A percentile compares a stretch with the other conserved stretches of the same genome.
phyloP scores from a whole-genome alignment of 2,797 vertebrate genomes.

The Adelosebastes latens region DNA sequence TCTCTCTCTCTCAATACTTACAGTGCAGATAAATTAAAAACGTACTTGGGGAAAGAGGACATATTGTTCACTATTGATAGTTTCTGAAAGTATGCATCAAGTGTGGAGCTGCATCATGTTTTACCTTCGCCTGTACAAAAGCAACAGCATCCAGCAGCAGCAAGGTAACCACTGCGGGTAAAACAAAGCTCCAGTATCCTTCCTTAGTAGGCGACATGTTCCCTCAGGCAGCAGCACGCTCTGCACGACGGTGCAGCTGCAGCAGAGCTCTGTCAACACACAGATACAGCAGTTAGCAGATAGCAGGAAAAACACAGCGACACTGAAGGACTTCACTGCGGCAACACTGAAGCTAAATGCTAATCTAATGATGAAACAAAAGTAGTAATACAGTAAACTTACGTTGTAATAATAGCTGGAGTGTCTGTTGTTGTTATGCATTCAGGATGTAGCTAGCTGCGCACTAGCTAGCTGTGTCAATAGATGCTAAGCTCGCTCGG shows the following conservation, averaged over 20 bases:
- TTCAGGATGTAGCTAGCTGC: not conserved
- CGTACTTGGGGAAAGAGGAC: not conserved
- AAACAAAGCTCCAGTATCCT: not conserved
- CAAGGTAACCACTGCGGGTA: constrained; percentile 25
- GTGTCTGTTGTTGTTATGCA: not conserved
- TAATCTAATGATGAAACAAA: rapidly evolving
- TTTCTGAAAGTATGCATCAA: not conserved
- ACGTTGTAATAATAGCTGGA: not conserved
- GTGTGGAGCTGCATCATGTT: not conserved
- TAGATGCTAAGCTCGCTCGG: not conserved
- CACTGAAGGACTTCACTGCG: too few species aligned
- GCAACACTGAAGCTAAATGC: not conserved
- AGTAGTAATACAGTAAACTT: not conserved
- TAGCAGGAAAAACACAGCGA: not conserved
- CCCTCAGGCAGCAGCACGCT: not conserved
- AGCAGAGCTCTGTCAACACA: constrained; percentile 22
- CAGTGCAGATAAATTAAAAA: not conserved
- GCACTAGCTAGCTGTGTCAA: not conserved
- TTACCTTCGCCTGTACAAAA: constrained; percentile 75
- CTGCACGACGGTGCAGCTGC: not conserved
- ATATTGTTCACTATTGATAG: not conserved
- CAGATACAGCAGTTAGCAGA: not conserved
- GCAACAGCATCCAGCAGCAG: constrained; percentile 57
- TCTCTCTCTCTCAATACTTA: not conserved
- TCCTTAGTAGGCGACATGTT: constrained; percentile 53